A percentile compares a stretch with the other conserved stretches of the same genome.
These are phyloP conservation scores for Opisthocomus hoazin DNA, from an alignment of 2,113 vertebrate genomes.

Conservation along the genomic window DNA sequence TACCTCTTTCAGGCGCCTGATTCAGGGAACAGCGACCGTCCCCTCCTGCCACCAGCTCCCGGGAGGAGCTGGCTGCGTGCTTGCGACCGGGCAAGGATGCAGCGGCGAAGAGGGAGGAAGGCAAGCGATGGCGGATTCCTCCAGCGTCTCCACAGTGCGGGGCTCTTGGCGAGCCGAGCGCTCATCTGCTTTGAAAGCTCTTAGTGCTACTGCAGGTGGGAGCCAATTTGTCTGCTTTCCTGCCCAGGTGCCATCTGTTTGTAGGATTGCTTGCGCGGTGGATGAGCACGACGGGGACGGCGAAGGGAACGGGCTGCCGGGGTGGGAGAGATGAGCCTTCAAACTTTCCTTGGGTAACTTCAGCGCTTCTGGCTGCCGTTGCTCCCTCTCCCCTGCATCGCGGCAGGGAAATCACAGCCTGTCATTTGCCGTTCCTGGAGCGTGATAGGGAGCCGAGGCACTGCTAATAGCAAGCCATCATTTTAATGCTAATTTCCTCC, in stretches of 20 bases:
- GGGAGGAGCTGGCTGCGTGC: background rate
- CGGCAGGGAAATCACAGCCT: conserved; percentile 58
- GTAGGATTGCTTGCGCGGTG: background rate
- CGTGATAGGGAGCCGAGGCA: conserved; percentile 45
- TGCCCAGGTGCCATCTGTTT: conserved; percentile 45
- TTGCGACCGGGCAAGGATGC: background rate
- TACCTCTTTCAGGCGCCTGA: background rate
- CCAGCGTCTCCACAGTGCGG: background rate
- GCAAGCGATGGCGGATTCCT: background rate
- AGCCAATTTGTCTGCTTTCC: conserved; percentile 42
- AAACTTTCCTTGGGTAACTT: background rate
- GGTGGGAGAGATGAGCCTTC: background rate
- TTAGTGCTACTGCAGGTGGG: conserved; percentile 27
- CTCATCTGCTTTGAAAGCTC: background rate
- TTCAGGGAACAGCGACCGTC: fast-evolving
- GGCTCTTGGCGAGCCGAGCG: background rate
- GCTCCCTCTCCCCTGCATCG: background rate
- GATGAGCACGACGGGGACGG: background rate
- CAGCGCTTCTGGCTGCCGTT: background rate
- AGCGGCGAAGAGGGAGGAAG: background rate
- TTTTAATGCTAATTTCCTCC: conserved; percentile 66
- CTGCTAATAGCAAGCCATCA: conserved; percentile 54
- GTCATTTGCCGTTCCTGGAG: conserved; percentile 53
- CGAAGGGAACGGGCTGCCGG: background rate
- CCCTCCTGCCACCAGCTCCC: background rate